A percentile compares a stretch with the other conserved stretches of the same genome.
Conservation (phyloP, 2,113 vertebrate genomes). For the Pampusana beccarii region DNA sequence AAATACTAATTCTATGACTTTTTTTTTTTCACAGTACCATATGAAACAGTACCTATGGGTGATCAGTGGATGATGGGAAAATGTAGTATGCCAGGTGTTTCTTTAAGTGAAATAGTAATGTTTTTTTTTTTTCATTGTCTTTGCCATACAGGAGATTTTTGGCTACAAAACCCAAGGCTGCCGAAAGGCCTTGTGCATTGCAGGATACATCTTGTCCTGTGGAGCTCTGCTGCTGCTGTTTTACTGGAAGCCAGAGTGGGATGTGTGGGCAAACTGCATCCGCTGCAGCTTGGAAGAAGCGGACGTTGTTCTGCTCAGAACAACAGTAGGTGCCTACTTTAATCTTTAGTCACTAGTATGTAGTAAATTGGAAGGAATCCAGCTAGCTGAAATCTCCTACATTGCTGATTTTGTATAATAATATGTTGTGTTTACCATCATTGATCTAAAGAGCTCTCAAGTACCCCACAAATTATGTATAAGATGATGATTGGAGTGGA, state of each 20-base stretch:
- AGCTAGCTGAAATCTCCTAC: not conserved
- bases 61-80: not conserved
- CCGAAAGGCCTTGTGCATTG: slow-evolving; percentile 66
- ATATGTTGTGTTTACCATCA: not conserved
- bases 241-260: slow-evolving; percentile 80
- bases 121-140: not conserved
- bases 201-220: slow-evolving; percentile 74
- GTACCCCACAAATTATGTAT: not conserved
- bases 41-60: not conserved
- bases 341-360: not conserved
- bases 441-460: not conserved
- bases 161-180: slow-evolving; percentile 73
- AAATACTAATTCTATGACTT: not conserved
- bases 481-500: not conserved
- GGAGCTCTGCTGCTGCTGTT: slow-evolving; percentile 77
- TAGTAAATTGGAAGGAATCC: not conserved
- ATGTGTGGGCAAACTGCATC: slow-evolving; percentile 74
- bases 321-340: slow-evolving; percentile 72
- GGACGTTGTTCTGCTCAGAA: slow-evolving; percentile 71
- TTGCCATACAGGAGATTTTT: slow-evolving; percentile 76
- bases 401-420: not conserved
- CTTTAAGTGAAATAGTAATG: not conserved
- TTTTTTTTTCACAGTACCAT: not conserved
- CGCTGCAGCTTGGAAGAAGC: slow-evolving; percentile 76
- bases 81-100: not conserved